Evolutionary conservation across 1,140 invertebrate species (phyloP), one percentile per base, ranked within the genome.

Genomic region (Drosophila cardini): DNA sequence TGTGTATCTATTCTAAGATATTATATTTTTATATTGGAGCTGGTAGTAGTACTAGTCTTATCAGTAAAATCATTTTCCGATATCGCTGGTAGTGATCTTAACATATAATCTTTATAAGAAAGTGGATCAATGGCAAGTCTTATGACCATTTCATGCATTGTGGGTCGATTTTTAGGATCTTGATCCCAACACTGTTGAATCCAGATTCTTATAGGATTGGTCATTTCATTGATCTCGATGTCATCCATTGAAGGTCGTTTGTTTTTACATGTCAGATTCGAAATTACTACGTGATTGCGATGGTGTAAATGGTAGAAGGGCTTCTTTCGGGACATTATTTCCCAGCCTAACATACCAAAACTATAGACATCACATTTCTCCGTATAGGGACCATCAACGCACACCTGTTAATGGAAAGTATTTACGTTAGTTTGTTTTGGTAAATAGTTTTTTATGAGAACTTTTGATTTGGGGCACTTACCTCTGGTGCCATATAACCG

Each of bases 301-400:
- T 10, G 15, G 53, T 36, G 15, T 30, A 65, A 13, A 6, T 55
- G 50, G 26, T 16, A 13, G 63, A 56, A 80, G 2, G 78, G 78
- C 38, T 15, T 5, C 11, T 40, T 10, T 2, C 52, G 40, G 1
- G 52, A 18, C 67, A 80, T 60, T 9, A 80, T 46, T 32, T 80
- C 65, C 78, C 72, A 80, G 13, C 76, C 16, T 42, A 36, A 8
- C 1, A 80, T 53, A 2, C 52, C 78, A 30, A 76, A 76, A 38
- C 78, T 76, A 16, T 68, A 80, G 5, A 81, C 38, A 77, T 81
- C 78, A 42, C 73, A 61, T 18, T 64, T 81, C 2, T 61, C 69
- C 34, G 40, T 81, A 32, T 46, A 56, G 1, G 4, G 26, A 0
- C 6, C 4, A 15, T 3, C 21, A 0, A 6, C 0, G 1, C 40